phyloP scores from a whole-genome alignment of 2,113 vertebrate genomes.

The Himantopus leucocephalus region DNA sequence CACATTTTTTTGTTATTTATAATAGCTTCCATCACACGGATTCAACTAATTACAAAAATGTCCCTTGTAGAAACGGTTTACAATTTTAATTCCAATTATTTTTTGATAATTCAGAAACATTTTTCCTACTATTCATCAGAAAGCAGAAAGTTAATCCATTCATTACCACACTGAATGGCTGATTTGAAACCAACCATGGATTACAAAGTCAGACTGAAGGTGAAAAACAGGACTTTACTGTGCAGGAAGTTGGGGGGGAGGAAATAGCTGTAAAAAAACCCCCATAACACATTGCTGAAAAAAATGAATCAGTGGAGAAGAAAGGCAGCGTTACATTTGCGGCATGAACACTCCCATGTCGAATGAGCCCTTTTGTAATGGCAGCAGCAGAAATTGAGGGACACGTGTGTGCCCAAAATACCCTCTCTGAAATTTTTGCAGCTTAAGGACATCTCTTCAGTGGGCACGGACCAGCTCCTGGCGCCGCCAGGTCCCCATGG shows the following conservation, averaged over 20 bases:
- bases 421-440: background rate
- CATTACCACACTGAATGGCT: conserved; percentile 24
- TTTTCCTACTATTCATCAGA: conserved; percentile 33
- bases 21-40: conserved; percentile 36
- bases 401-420: background rate
- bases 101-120: conserved; percentile 54
- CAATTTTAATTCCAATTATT: conserved; percentile 68
- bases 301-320: background rate
- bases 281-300: background rate
- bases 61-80: conserved; percentile 60
- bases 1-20: conserved; percentile 60
- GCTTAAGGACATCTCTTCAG: background rate
- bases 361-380: background rate
- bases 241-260: background rate
- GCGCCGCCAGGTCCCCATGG: background rate
- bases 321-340: background rate
- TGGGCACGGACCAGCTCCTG: background rate
- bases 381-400: background rate
- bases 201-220: conserved; percentile 48
- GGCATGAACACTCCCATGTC: background rate
- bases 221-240: background rate
- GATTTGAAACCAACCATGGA: conserved; percentile 14
- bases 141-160: conserved; percentile 56
- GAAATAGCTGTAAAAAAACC: background rate
- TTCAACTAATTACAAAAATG: conserved; percentile 57